Evolutionary conservation across 2,113 vertebrate species (phyloP).

Genomic region (Amblyopsis rosae): DNA sequence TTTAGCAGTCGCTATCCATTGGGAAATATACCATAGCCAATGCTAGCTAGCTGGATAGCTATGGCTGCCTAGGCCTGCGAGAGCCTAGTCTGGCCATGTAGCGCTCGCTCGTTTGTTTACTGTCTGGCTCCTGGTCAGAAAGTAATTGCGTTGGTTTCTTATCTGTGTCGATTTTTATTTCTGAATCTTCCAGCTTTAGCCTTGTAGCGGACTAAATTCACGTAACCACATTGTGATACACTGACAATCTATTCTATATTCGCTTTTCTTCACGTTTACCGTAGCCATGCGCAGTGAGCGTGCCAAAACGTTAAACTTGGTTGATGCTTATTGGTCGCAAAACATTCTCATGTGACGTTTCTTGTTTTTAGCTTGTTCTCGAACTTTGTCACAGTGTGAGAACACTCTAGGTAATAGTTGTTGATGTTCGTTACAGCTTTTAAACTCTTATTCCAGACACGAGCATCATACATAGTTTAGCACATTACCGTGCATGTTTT

Average conservation of each 20-base stretch:
- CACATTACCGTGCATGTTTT: too few relatives aligned
- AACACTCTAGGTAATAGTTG: too few relatives aligned
- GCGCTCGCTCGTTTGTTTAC: slow-evolving; percentile 47
- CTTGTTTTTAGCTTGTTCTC: neutral
- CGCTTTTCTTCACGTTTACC: slow-evolving; percentile 58
- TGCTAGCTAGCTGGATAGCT: slow-evolving; percentile 45
- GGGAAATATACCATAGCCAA: slow-evolving; percentile 62
- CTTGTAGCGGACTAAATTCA: slow-evolving; percentile 34
- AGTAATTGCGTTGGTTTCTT: slow-evolving; percentile 37
- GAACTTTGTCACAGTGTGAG: too few relatives aligned
- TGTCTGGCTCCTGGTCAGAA: slow-evolving; percentile 23
- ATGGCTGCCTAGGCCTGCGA: slow-evolving; percentile 69
- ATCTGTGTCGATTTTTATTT: slow-evolving; percentile 9
- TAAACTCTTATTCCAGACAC: too few relatives aligned
- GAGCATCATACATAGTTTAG: too few relatives aligned
- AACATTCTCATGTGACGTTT: slow-evolving; percentile 41
- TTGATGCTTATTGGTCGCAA: slow-evolving; percentile 57
- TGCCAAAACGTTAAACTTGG: slow-evolving; percentile 48
- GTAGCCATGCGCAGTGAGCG: slow-evolving; percentile 76
- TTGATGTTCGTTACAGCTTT: too few relatives aligned
- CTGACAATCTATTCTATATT: slow-evolving; percentile 44
- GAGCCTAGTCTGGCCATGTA: slow-evolving; percentile 28
- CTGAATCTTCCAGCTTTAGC: slow-evolving; percentile 2
- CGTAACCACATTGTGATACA: slow-evolving; percentile 42
- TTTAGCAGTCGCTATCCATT: slow-evolving; percentile 66